Conservation (phyloP, 2,113 vertebrate genomes). For the Gambusia holbrooki region DNA sequence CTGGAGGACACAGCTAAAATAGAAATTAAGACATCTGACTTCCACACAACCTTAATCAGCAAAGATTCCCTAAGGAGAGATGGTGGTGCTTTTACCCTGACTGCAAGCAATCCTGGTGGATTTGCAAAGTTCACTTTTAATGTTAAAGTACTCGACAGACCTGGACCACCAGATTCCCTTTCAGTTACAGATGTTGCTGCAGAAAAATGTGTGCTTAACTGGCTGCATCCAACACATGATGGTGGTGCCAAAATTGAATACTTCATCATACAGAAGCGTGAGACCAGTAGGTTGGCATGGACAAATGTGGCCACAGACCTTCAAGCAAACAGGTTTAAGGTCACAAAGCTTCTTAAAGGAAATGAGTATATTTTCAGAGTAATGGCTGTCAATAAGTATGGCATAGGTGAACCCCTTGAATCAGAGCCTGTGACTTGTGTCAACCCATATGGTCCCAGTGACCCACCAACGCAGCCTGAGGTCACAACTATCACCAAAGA, state of each 20-base stretch:
- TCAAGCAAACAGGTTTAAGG: slow-evolving; percentile 92
- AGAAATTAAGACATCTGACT: slow-evolving; percentile 93
- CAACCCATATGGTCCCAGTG: slow-evolving; percentile 91
- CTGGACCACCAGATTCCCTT: slow-evolving; percentile 94
- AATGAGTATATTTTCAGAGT: slow-evolving; percentile 98
- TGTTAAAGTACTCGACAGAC: slow-evolving; percentile 96
- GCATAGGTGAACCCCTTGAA: slow-evolving; percentile 92
- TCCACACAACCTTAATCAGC: slow-evolving; percentile 88
- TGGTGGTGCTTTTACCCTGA: slow-evolving; percentile 89
- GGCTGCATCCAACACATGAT: slow-evolving; percentile 93
- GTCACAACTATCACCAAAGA: slow-evolving; percentile 94
- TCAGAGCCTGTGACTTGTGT: slow-evolving; percentile 89
- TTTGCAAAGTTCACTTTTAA: slow-evolving; percentile 95
- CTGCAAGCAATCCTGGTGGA: slow-evolving; percentile 95
- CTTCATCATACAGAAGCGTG: slow-evolving; percentile 94
- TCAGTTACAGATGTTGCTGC: slow-evolving; percentile 87
- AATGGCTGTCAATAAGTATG: slow-evolving; percentile 99
- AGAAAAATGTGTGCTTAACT: slow-evolving; percentile 95
- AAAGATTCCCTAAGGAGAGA: slow-evolving; percentile 94
- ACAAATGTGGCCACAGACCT: slow-evolving; percentile 93
- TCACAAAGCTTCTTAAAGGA: slow-evolving; percentile 94
- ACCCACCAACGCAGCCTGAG: slow-evolving; percentile 92
- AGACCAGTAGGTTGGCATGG: slow-evolving; percentile 97
- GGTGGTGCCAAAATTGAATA: slow-evolving; percentile 96
- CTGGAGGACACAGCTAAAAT: slow-evolving; percentile 90